A percentile compares a stretch with the other conserved stretches of the same genome.
phyloP scores from a whole-genome alignment of 2,797 vertebrate species.

The Gila robusta region DNA sequence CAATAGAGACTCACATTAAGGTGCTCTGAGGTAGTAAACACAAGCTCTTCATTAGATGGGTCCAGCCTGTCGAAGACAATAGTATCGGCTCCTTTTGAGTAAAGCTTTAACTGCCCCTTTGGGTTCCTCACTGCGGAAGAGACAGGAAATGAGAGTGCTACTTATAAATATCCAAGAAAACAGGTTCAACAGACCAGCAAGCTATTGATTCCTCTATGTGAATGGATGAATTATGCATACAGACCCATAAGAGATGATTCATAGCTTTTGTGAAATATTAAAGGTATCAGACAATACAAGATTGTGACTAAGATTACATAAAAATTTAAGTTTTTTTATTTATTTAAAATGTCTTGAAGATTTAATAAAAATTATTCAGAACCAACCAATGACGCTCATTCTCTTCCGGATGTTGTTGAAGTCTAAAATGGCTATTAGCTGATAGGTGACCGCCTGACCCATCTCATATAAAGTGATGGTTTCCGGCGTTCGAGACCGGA shows the following conservation, averaged over 20 bases:
- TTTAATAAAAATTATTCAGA: background rate
- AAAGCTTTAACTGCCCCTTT: constrained; percentile 76
- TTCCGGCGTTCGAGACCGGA: constrained; percentile 80
- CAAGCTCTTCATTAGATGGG: constrained; percentile 68
- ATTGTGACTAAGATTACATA: background rate
- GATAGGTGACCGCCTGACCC: constrained; percentile 78
- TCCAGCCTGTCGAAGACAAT: constrained; percentile 77
- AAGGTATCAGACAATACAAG: background rate
- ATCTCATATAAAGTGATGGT: constrained; percentile 82
- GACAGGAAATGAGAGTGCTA: constrained; percentile 41
- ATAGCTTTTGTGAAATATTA: constrained; percentile 10
- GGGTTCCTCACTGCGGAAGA: constrained; percentile 71
- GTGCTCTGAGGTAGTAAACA: constrained; percentile 72
- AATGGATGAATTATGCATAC: constrained; percentile 24
- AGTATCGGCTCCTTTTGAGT: constrained; percentile 75
- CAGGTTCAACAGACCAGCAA: background rate
- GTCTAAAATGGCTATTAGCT: constrained; percentile 82
- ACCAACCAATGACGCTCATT: constrained; percentile 84
- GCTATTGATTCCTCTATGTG: constrained; percentile 8
- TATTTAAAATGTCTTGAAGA: background rate
- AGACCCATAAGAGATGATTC: background rate
- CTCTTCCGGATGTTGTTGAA: constrained; percentile 83
- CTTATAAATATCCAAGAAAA: constrained; percentile 14
- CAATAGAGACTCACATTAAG: constrained; percentile 68
- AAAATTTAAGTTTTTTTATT: too few species aligned